These are phyloP conservation scores for Trinorchestia longiramus DNA, from an alignment of 1,140 invertebrate genomes.

Conservation along the genomic window DNA sequence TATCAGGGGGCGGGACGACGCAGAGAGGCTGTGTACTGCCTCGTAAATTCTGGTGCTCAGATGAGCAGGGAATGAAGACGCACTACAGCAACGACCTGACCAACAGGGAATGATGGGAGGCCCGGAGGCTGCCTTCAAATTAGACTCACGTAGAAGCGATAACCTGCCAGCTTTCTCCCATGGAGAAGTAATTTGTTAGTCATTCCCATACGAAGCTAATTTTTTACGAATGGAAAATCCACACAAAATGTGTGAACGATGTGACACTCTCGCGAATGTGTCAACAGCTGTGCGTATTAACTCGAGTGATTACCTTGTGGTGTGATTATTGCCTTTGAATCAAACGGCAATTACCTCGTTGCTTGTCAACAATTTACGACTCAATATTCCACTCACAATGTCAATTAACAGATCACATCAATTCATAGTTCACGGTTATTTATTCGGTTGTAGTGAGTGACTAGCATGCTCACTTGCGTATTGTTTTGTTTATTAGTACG, in stretches of 20 bases:
- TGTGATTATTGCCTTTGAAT: background rate
- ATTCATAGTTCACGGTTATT: background rate
- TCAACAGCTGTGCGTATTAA: background rate
- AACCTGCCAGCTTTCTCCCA: background rate
- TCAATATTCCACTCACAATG: background rate
- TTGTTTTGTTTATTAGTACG: background rate
- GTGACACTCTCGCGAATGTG: background rate
- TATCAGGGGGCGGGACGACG: background rate
- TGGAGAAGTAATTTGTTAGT: background rate
- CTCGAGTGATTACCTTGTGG: background rate
- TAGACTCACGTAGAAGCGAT: background rate
- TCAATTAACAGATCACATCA: background rate
- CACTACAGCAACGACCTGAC: background rate
- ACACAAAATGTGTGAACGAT: background rate
- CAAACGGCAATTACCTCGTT: background rate
- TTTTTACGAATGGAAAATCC: background rate
- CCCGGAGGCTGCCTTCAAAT: background rate
- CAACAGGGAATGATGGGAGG: background rate
- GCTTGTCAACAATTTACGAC: background rate
- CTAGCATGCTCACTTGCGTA: background rate
- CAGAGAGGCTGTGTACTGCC: background rate
- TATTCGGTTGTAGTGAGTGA: background rate
- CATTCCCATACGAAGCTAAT: background rate
- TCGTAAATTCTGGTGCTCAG: background rate
- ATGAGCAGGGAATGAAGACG: conserved; percentile 6